phyloP scores from a whole-genome alignment of 2,888 invertebrate species.

The Sipha maydis region DNA sequence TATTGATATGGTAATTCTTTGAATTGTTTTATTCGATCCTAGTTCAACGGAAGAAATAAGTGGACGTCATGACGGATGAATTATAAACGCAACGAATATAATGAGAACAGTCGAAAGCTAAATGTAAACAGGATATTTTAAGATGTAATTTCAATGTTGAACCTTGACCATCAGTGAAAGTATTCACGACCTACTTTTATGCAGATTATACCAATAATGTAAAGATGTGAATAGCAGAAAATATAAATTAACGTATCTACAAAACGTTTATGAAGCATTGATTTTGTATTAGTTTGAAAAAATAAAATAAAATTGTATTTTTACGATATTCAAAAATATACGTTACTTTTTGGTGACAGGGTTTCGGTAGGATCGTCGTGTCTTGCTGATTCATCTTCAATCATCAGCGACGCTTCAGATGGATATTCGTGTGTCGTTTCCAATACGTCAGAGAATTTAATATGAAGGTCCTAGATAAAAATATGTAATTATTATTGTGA shows the following conservation, averaged over 20 bases:
- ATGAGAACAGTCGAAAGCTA: constrained; percentile 23
- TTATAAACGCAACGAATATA: neutral
- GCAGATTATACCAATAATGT: neutral
- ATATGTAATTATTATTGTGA: neutral
- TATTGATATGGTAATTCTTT: neutral
- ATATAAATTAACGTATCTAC: neutral
- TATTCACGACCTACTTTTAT: constrained; percentile 44
- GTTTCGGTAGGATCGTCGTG: constrained; percentile 63
- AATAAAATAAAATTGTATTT: neutral
- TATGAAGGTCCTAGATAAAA: constrained; percentile 77
- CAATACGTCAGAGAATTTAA: constrained; percentile 88
- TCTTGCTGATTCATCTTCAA: constrained; percentile 69
- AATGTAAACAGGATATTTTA: constrained; percentile 31
- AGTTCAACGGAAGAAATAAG: neutral
- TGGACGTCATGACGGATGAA: constrained; percentile 34
- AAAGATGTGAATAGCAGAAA: neutral
- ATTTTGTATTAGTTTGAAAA: neutral
- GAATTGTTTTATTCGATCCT: neutral
- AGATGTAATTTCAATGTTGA: constrained; percentile 50
- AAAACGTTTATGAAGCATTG: neutral
- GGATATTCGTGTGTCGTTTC: constrained; percentile 94
- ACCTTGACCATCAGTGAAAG: constrained; percentile 61
- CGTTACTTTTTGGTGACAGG: constrained; percentile 54
- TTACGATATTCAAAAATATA: neutral
- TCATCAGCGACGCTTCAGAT: constrained; percentile 84